Percentiles rank a stretch among this genome's conserved stretches.
phyloP scores from a whole-genome alignment of 2,888 invertebrate genomes.

The Ormyrus rosae region DNA sequence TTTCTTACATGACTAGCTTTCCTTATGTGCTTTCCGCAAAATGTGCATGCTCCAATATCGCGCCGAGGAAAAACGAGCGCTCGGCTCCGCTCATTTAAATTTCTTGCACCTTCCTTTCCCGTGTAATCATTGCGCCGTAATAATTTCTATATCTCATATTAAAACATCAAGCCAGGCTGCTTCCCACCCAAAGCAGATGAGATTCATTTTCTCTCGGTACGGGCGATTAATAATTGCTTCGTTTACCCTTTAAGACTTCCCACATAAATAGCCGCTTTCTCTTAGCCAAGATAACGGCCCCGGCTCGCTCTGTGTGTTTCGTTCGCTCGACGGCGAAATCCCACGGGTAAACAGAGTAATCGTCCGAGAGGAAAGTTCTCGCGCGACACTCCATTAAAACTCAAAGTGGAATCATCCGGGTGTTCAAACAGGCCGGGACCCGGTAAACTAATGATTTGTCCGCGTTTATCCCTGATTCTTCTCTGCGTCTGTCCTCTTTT shows the following conservation, averaged over 20 bases:
- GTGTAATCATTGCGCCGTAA: too few species aligned
- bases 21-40: too few species aligned
- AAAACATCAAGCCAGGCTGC: constrained; percentile 26
- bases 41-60: too few species aligned
- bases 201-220: constrained; percentile 43
- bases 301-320: not conserved
- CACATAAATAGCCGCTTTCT: constrained; percentile 29
- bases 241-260: constrained; percentile 47
- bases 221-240: constrained; percentile 49
- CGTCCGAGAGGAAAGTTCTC: not conserved
- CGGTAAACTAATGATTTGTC: constrained; percentile 21
- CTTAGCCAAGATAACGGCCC: constrained; percentile 35
- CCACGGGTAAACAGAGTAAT: constrained; percentile 48
- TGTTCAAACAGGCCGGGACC: constrained; percentile 8
- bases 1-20: too few species aligned
- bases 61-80: too few species aligned
- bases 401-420: constrained; percentile 35
- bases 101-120: not conserved
- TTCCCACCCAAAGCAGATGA: constrained; percentile 7
- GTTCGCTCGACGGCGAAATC: constrained; percentile 42
- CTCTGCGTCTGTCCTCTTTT: not conserved
- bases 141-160: constrained; percentile 12
- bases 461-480: constrained; percentile 7
- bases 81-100: constrained; percentile 2
- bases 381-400: constrained; percentile 48